Evolutionary conservation across 1,140 invertebrate species (phyloP).

Genomic region (Pollicipes pollicipes): DNA sequence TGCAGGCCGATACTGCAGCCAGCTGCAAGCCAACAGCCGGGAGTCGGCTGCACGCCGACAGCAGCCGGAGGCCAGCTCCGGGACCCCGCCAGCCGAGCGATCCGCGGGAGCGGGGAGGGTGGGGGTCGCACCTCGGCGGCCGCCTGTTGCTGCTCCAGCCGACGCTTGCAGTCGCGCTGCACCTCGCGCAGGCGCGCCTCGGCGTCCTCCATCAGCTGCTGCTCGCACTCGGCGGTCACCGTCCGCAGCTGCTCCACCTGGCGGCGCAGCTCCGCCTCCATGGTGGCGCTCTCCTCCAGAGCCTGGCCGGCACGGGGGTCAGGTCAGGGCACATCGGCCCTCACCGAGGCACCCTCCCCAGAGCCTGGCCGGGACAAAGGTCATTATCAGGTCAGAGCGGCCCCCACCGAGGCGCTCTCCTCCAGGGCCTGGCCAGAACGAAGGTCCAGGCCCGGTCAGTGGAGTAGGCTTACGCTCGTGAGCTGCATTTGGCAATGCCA

Average conservation of each 20-base stretch:
- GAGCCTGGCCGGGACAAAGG: no score
- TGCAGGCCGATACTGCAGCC: no score
- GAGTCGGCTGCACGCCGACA: conserved; percentile 13
- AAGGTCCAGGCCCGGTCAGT: no score
- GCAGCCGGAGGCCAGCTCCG: conserved; percentile 16
- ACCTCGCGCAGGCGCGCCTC: conserved; percentile 49
- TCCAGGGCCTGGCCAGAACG: background rate
- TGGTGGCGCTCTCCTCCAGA: background rate
- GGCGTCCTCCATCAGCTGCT: conserved; percentile 43
- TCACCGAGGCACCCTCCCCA: no score
- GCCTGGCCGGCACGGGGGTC: no score
- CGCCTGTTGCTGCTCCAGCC: conserved; percentile 34
- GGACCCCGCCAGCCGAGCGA: no score
- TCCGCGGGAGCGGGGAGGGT: no score
- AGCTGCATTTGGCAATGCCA: no score
- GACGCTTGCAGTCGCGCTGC: conserved; percentile 39
- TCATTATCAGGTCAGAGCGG: no score
- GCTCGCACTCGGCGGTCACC: conserved; percentile 35
- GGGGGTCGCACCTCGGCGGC: conserved; percentile 27
- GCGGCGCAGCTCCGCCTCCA: background rate
- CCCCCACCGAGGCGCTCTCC: background rate
- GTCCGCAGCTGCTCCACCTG: conserved; percentile 16
- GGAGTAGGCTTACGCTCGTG: no score
- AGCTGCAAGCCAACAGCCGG: no score
- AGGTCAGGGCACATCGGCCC: no score